These are phyloP conservation scores for Peromyscus nudipes DNA, from an alignment of 2,797 vertebrate species.

Conservation along the genomic window DNA sequence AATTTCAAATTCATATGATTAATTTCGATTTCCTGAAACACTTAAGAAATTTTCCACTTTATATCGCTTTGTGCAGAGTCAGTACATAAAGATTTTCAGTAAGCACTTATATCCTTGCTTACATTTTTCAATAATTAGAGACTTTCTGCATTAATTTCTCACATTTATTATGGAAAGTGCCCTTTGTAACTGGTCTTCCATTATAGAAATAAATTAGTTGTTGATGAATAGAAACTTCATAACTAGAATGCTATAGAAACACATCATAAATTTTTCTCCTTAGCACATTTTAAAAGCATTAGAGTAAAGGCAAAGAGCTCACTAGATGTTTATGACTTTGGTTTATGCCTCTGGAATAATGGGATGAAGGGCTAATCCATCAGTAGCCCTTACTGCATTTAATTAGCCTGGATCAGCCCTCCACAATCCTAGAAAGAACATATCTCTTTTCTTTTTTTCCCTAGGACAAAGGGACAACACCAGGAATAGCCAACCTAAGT, in stretches of 20 bases:
- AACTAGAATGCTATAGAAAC: slow-evolving; percentile 80
- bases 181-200: slow-evolving; percentile 81
- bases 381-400: slow-evolving; percentile 81
- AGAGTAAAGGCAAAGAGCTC: slow-evolving; percentile 84
- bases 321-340: slow-evolving; percentile 82
- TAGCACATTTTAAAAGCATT: slow-evolving; percentile 85
- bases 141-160: slow-evolving; percentile 69
- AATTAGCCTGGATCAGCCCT: slow-evolving; percentile 67
- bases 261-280: slow-evolving; percentile 82
- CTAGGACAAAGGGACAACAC: slow-evolving; percentile 24
- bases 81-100: slow-evolving; percentile 58
- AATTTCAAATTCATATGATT: slow-evolving; percentile 31
- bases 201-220: slow-evolving; percentile 84
- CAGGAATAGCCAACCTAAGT: slow-evolving; percentile 36
- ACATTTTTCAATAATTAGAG: slow-evolving; percentile 75
- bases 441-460: slow-evolving; percentile 46
- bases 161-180: slow-evolving; percentile 76
- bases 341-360: slow-evolving; percentile 80
- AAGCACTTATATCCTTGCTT: slow-evolving; percentile 67
- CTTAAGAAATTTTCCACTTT: neutral
- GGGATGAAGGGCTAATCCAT: slow-evolving; percentile 76
- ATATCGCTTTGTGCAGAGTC: neutral
- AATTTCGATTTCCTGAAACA: neutral
- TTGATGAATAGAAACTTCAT: slow-evolving; percentile 85
- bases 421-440: slow-evolving; percentile 40